phyloP scores from a whole-genome alignment of 37 sponge, comb jelly and placozoan genomes.

The Haliclona indistincta region DNA sequence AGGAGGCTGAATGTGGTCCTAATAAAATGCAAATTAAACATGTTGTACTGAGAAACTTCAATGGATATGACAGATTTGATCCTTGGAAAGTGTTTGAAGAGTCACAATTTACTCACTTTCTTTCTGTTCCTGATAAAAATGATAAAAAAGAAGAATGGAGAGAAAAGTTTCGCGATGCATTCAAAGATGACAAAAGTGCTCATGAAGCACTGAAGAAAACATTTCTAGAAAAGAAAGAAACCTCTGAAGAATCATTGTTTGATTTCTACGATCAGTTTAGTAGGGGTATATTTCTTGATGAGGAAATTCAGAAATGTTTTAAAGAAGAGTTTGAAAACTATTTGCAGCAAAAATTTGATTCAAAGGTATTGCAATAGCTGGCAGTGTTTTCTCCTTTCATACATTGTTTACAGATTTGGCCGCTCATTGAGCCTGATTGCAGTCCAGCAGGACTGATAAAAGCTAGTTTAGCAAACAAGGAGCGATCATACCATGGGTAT shows the following conservation, averaged over 20 bases:
- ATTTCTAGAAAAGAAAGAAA: no score
- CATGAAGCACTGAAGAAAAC: no score
- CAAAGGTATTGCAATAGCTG: neutral
- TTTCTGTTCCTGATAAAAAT: neutral
- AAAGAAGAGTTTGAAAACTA: neutral
- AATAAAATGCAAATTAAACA: constrained; percentile 34
- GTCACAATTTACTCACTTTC: no score
- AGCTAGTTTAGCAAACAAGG: constrained; percentile 60
- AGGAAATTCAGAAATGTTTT: neutral
- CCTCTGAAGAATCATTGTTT: neutral
- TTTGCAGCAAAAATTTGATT: neutral
- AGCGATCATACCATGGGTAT: constrained; percentile 77
- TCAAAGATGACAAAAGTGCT: neutral
- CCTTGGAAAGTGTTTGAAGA: no score
- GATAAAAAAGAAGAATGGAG: neutral
- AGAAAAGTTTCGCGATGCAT: neutral
- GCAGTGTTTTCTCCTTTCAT: neutral
- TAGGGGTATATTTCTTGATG: neutral
- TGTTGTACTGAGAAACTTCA: constrained; percentile 65
- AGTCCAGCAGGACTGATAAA: constrained; percentile 71
- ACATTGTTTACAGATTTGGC: constrained; percentile 23
- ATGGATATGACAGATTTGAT: constrained; percentile 34
- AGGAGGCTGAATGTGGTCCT: constrained; percentile 2
- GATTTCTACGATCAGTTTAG: neutral
- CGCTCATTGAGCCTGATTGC: constrained; percentile 63